Evolutionary conservation across 2,888 invertebrate species (phyloP), one percentile per base, ranked within the genome.

Genomic region (Glaucopsyche alexis): DNA sequence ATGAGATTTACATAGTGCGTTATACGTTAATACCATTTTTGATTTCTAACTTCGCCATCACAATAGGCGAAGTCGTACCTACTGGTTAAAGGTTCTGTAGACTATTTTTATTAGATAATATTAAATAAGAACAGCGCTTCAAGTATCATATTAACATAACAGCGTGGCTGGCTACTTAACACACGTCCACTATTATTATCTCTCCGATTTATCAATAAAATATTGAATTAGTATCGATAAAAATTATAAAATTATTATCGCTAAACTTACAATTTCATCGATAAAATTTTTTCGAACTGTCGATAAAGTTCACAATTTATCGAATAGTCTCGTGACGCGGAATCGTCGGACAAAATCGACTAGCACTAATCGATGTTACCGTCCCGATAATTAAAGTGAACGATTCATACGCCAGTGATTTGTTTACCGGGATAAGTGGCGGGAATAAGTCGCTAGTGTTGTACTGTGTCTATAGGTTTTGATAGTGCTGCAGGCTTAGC

Each of bases 291-390:
- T 1, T 11, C 8, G 4, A 47, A 38, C 60, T 29, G 60, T 29
- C 60, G 60, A 14, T 38, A 60, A 60, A 60, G 29, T 60, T 13
- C 14, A 60, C 47, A 47, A 47, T 47, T 47, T 47, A 60, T 29
- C 29, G 19, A 60, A 29, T 19, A 29, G 11, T 55, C 19, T 19
- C 55, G 60, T 60, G 29, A 60, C 60, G 13, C 29, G 14, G 29
- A 29, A 38, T 60, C 47, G 47, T 13, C 60, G 60, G 60, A 60
- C 29, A 60, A 60, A 66, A 66, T 66, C 66, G 66, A 42, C 40
- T 42, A 66, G 40, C 66, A 66, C 66, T 40, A 66, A 66, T 66
- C 66, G 66, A 40, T n/a, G 42, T 66, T 66, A 66, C 66, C 42
- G 42, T 14, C n/a, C 42, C 42, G 66, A 42, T 66, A 66, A 16